Conservation (phyloP, 2,888 invertebrate genomes). For the Cheilosia vulpina region DNA sequence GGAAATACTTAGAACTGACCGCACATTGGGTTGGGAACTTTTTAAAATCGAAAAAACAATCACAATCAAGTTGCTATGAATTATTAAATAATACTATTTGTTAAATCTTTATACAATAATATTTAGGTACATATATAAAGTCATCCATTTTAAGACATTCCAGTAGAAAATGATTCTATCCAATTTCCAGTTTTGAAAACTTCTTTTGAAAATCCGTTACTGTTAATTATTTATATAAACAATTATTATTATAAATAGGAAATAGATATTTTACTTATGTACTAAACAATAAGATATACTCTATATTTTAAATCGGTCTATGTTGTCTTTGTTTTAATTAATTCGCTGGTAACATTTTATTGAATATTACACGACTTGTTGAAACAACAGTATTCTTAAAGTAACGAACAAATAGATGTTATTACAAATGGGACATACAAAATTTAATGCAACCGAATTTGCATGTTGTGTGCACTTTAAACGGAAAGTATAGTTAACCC, state of each 20-base stretch:
- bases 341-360: too few species aligned
- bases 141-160: conserved; percentile 57
- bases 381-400: too few species aligned
- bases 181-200: conserved; percentile 65
- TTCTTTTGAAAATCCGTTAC: conserved; percentile 54
- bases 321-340: conserved; percentile 16
- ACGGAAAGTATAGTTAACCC: too few species aligned
- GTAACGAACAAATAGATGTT: too few species aligned
- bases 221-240: conserved; percentile 59
- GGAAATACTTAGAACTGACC: conserved; percentile 87
- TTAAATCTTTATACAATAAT: conserved; percentile 76
- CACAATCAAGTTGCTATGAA: conserved; percentile 81
- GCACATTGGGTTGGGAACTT: conserved; percentile 86
- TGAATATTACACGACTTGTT: too few species aligned
- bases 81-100: conserved; percentile 83
- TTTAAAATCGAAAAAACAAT: conserved; percentile 81
- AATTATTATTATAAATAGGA: conserved; percentile 61
- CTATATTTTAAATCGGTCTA: conserved; percentile 64
- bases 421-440: too few species aligned
- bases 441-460: too few species aligned
- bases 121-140: conserved; percentile 9
- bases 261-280: conserved; percentile 65
- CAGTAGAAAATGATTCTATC: conserved; percentile 74
- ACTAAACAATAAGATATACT: conserved; percentile 53
- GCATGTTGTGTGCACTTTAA: too few species aligned